Evolutionary conservation across 2,113 vertebrate species (phyloP), one percentile per base, ranked within the genome.

Genomic region (Otus sunia): DNA sequence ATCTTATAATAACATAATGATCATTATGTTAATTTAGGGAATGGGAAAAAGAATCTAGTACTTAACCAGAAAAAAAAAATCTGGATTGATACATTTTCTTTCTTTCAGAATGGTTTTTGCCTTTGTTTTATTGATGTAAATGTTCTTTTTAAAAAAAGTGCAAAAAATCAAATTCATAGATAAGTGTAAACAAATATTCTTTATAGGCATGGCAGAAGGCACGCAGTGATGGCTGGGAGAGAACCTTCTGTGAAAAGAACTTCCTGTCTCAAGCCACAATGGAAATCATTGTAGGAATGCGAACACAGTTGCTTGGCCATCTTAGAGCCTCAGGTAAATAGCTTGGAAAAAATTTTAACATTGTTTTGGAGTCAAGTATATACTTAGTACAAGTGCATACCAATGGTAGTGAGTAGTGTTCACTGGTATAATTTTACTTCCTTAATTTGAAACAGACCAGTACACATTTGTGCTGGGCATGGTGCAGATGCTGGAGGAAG

Each of bases 261-360:
- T 99, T 99, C 92, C 94, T 99, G 52, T 99, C 99, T 60, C 99
- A 99, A 94, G 99, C 99, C 92, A 99, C 99, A 3, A 99, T 99
- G 99, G 98, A 99, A 96, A 99, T 99, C 95, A 99, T 99, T 2
- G 95, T 99, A 30, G 99, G 99, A 93, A 99, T 99, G 99, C 99
- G 99, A 96, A 99, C 99, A 15, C 99, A 99, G 93, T 97, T 99
- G 60, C 98, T 99, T 83, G 99, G 99, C 93, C 99, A 99, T 32
- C 99, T 99, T 58, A 98, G 99, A 96, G 99, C 99, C 19, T 99
- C 99, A 96, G 99, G 99, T 99, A 97, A 90, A 47, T n/a, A 79
- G 2, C 25, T 13, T 68, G 32, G 29, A 63, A 75, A 72, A 66
- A 66, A 5, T 5, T 73, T 1, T 34, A 22, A 20, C 17, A 7